Conservation (phyloP, 64 coral and sea anemone genomes). For the Platygyra sinensis region DNA sequence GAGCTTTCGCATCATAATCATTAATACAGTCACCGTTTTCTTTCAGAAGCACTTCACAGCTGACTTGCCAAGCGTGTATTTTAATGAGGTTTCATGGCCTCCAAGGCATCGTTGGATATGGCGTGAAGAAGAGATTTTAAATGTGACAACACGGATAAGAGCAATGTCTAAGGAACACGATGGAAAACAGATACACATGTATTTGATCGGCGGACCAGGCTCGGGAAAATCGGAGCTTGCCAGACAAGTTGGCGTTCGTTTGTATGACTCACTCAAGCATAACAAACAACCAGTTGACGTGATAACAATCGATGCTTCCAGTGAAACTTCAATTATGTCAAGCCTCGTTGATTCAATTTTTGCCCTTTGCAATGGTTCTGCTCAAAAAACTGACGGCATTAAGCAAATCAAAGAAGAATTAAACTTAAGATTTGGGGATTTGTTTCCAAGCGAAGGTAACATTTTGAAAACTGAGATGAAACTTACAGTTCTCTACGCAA, state of each 20-base stretch:
- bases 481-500: slow-evolving; percentile 49
- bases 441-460: slow-evolving; percentile 62
- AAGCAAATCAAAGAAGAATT: slow-evolving; percentile 77
- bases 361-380: slow-evolving; percentile 42
- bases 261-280: slow-evolving; percentile 36
- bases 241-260: slow-evolving; percentile 72
- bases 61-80: slow-evolving; percentile 3
- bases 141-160: slow-evolving; percentile 44
- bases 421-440: slow-evolving; percentile 51
- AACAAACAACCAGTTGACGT: slow-evolving; percentile 63
- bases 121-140: slow-evolving; percentile 55
- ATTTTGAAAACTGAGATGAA: slow-evolving; percentile 49
- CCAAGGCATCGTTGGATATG: slow-evolving; percentile 79
- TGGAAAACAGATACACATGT: slow-evolving; percentile 71
- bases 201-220: slow-evolving; percentile 78
- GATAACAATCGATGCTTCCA: slow-evolving; percentile 71
- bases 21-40: neutral
- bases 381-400: slow-evolving; percentile 32
- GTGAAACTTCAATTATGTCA: slow-evolving; percentile 59
- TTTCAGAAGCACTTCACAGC: neutral
- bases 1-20: neutral
- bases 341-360: slow-evolving; percentile 70
- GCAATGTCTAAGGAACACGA: slow-evolving; percentile 32
- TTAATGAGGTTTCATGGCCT: slow-evolving; percentile 51
- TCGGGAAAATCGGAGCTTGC: slow-evolving; percentile 88